Percentiles rank a stretch among this genome's conserved stretches.
Conservation (phyloP, 2,113 vertebrate genomes). For the Pteropus alecto region DNA sequence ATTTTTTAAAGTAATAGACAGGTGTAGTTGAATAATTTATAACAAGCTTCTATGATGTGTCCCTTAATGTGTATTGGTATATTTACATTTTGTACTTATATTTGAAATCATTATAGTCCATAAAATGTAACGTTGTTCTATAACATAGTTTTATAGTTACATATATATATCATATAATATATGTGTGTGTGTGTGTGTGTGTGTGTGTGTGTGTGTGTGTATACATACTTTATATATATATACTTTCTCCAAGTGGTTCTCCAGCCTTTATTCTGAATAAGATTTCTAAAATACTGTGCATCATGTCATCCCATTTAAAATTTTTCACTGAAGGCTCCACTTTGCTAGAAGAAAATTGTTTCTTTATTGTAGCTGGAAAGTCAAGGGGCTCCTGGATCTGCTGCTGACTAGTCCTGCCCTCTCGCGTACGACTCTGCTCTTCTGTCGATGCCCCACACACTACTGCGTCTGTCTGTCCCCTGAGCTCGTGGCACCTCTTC, state of each 20-base stretch:
- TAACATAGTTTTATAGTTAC: background rate
- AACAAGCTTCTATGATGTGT: background rate
- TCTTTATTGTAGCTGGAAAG: background rate
- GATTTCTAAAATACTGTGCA: background rate
- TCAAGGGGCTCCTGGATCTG: background rate
- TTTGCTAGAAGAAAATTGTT: background rate
- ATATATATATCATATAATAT: background rate
- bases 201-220: too few species aligned
- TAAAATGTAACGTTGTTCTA: background rate
- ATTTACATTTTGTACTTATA: background rate
- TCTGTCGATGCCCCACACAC: rapidly evolving
- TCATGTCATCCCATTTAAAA: background rate
- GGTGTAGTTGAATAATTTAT: background rate
- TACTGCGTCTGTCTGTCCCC: background rate
- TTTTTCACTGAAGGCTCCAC: background rate
- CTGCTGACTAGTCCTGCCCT: background rate
- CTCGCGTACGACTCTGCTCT: rapidly evolving
- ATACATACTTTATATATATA: too few species aligned
- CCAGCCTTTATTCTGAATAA: background rate
- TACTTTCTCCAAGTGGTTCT: background rate
- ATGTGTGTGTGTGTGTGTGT: too few species aligned
- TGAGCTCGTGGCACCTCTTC: background rate
- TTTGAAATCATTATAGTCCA: background rate
- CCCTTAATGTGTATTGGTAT: background rate
- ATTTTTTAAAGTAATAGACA: background rate